Conservation (phyloP, 1,140 invertebrate species). For the Anastrepha obliqua region DNA sequence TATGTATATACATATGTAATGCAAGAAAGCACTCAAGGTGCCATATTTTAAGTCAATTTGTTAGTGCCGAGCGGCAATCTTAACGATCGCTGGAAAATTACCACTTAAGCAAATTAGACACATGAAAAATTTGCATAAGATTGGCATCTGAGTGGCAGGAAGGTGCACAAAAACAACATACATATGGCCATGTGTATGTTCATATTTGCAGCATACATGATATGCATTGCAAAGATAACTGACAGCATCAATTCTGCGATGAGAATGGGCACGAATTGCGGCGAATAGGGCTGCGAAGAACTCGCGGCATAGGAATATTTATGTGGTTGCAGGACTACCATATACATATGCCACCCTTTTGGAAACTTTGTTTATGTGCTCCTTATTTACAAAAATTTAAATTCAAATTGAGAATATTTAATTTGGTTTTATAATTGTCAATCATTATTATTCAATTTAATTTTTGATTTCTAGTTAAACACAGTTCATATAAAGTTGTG, state of each 20-base stretch:
- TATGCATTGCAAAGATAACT: not conserved
- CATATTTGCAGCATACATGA: not conserved
- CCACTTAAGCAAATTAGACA: conserved; percentile 57
- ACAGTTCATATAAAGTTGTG: too few species aligned
- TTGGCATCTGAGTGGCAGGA: not conserved
- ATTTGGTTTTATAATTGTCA: too few species aligned
- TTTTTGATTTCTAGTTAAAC: too few species aligned
- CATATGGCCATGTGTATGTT: not conserved
- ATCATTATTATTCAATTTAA: too few species aligned
- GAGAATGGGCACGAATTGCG: not conserved
- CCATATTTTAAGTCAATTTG: conserved; percentile 33
- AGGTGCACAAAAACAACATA: conserved; percentile 17
- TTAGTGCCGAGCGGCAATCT: conserved; percentile 13
- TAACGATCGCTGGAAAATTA: conserved; percentile 41
- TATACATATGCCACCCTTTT: too few species aligned
- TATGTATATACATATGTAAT: not conserved
- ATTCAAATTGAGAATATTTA: too few species aligned
- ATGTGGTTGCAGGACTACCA: too few species aligned
- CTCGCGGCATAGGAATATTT: not conserved
- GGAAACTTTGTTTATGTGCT: too few species aligned
- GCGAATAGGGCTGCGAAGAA: not conserved
- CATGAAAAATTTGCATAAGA: conserved; percentile 56
- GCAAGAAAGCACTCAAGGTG: not conserved
- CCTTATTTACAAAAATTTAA: too few species aligned
- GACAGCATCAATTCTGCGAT: not conserved